Percentiles rank a stretch among this genome's conserved stretches.
Evolutionary conservation across 2,113 vertebrate genomes (phyloP).

Genomic region (Ctenomys sociabilis): DNA sequence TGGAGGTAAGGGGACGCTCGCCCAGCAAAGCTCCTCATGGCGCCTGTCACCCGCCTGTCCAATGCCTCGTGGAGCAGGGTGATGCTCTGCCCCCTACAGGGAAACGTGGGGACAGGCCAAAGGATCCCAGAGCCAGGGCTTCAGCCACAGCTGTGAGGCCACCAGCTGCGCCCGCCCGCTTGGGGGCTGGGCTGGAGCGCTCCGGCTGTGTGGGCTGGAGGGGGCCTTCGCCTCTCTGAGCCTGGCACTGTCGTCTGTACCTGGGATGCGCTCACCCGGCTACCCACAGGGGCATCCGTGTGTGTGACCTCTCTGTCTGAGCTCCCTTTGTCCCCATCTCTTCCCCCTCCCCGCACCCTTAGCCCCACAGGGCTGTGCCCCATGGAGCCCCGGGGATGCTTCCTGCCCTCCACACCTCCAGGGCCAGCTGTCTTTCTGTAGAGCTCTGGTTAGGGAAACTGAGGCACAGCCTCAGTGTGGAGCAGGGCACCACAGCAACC

Average conservation of each 20-base stretch:
- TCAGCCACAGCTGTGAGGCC: not conserved
- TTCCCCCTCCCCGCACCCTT: not conserved
- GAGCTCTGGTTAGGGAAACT: too few species aligned
- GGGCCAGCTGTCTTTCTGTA: not conserved
- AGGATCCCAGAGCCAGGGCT: not conserved
- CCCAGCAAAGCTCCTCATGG: not conserved
- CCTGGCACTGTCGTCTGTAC: not conserved
- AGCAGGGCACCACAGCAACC: not conserved
- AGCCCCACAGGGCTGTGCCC: not conserved
- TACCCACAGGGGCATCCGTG: not conserved
- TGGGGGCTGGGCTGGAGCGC: not conserved
- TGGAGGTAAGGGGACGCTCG: not conserved
- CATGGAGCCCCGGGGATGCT: not conserved
- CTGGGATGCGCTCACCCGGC: not conserved
- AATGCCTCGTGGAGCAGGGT: not conserved
- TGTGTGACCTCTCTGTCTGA: not conserved
- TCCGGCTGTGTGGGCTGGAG: not conserved
- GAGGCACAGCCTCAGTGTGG: fast-evolving
- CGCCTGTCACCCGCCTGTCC: not conserved
- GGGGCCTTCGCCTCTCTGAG: not conserved
- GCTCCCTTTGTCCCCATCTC: not conserved
- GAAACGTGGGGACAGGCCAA: too few species aligned
- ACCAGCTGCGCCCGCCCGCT: fast-evolving
- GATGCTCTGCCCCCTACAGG: not conserved
- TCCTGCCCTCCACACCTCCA: not conserved